Evolutionary conservation across 2,113 vertebrate genomes (phyloP).

Genomic region (Chaetodon trifascialis): DNA sequence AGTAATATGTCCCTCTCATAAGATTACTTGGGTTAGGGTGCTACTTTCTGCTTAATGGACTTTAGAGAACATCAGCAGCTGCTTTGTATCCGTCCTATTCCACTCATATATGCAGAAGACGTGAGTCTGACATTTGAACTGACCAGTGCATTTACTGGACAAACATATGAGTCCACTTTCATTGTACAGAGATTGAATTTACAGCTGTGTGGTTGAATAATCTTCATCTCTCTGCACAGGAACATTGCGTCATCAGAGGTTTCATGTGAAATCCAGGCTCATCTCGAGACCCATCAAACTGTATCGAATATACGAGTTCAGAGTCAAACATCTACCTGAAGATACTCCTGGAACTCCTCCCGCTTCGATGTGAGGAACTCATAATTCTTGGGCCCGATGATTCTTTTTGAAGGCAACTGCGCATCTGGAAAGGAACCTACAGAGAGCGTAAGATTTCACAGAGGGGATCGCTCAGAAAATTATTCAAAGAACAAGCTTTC

Average conservation of each 20-base stretch:
- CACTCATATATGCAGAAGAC: background rate
- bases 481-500: background rate
- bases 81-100: background rate
- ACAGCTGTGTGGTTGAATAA: background rate
- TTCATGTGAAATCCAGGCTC: background rate
- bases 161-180: background rate
- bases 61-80: background rate
- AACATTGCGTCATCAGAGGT: background rate
- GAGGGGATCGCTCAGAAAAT: background rate
- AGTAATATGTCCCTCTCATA: background rate
- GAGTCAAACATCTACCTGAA: slow-evolving; percentile 87
- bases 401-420: slow-evolving; percentile 96
- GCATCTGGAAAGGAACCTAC: slow-evolving; percentile 96
- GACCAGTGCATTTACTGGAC: background rate
- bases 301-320: no score
- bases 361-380: slow-evolving; percentile 97
- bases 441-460: slow-evolving; percentile 28
- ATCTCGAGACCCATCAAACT: background rate
- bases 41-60: background rate
- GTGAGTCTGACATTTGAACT: background rate
- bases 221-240: background rate
- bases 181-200: background rate
- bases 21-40: background rate
- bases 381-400: slow-evolving; percentile 97
- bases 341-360: slow-evolving; percentile 96